Evolutionary conservation across 2,888 invertebrate species (phyloP), one percentile per base, ranked within the genome.

Genomic region (Alitta virens): DNA sequence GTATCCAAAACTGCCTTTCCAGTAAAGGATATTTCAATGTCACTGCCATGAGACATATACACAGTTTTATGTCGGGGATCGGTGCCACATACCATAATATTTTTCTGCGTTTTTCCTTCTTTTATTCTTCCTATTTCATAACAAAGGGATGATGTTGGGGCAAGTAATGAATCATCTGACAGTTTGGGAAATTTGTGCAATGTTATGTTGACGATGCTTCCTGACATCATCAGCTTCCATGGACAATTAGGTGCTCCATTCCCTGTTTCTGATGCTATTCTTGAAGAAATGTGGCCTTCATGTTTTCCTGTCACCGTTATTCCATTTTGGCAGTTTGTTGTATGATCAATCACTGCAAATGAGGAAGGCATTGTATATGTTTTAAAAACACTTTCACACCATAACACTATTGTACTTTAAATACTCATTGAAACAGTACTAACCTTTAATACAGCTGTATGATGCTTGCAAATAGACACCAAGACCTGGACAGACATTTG

Each of bases 21-120:
- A 27, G 54, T 54, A 26, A 63, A 59, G 42, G 40, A 40, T n/a
- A 63, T 49, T 18, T 43, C 59, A 16, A 63, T 18, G 9, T 18
- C 49, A 40, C 26, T 60, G 16, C 38, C 53, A 9, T 42, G 26
- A 1, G 63, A 63, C 23, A 55, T 26, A 25, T 55, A 63, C 23
- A 60, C 56, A 18, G 43, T 43, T 18, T 43, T 56, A 18, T 24
- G 25, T 14, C 40, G 40, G 9, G 18, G 25, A n/a, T 43, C 56
- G 14, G 40, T 43, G 5, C 56, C 43, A 24, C 56, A 56, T 26
- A 46, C 42, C 21, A 43, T 38, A 46, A 56, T 56, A 18, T 40
- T 56, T 46, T 56, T 56, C 42, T 26, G 21, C 21, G 12, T 56
- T 3, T 24, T 16, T 2, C 43, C 43, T 18, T 56, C 56, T 26